Base-by-base conservation (phyloP, 2,888 invertebrate species). In the Elmis aenea region DNA sequence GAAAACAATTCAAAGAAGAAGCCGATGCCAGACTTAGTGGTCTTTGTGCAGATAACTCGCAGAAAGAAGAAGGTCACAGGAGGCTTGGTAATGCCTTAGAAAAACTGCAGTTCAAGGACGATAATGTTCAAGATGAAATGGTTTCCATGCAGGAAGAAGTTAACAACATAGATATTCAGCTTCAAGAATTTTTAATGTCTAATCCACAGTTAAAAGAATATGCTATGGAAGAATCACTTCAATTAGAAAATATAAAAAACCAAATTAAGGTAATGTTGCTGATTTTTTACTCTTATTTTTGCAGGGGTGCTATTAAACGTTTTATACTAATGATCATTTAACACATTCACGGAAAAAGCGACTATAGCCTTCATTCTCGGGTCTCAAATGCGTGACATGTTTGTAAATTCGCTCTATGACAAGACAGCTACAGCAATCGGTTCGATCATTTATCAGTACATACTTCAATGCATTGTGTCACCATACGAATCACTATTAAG, bases 1-100 rank as follows among this genome's bases (percentile, higher is more conserved):
- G 45, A 27, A 59, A 60, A 32, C 45, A 53, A 31, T 27, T 61
- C 6, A 66, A 65, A 35, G 56, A 59, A 26, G 58, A 61, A 20
- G 52, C 54, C 1, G 57, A 64, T 16, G 37, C 46, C 3, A 38
- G 62, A 23, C 26, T 65, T 25, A 63, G 62, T 33, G 57, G 43
- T 33, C 43, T 63, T n/a, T 57, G 55, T 18, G 36, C 38, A 1
- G 50, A 54, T 14, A 51, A 51, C 3, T 46, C 56, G 1, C 59
- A 61, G 20, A 60, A 55, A 25, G 44, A 46, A 13, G 54, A 58
- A 10, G 52, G 54, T 2, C 61, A 57, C 28, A 45, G 50, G 14
- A 53, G 56, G 27, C 30, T 64, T 16, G 48, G 45, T n/a, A 50
- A 55, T 12, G 50, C 51, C 1, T 44, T 63, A 5, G 46, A 52